Evolutionary conservation across 2,113 vertebrate genomes (phyloP), one percentile per base, ranked within the genome.

Genomic region (Lepus europaeus): DNA sequence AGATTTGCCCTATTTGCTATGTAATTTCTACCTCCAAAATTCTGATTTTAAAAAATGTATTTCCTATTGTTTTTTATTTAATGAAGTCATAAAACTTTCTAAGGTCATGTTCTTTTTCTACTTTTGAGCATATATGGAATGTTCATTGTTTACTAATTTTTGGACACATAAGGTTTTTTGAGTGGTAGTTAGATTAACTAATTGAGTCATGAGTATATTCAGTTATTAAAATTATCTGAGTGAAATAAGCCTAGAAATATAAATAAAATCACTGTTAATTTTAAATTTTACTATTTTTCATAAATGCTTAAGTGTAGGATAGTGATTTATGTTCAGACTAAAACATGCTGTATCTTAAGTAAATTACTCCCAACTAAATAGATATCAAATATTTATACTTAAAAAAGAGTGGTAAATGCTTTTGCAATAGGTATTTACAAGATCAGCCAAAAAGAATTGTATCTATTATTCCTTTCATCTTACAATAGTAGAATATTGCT

Each of bases 311-410:
- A 31, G 78, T 61, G 4, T 39, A 36, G 59, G 29, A 13, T 27
- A 82, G 68, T 78, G 6, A 45, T 82, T 93, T 89, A 59, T 51
- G 4, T 49, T 19, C 49, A 69, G 19, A 90, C 33, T 64, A 89
- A 92, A 78, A 81, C 29, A 95, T 68, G 49, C 69, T 72, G 9
- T 73, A 68, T 31, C n/a, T 89, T 95, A 70, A 10, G 5, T 82
- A 78, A 87, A 70, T 83, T 94, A 84, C 82, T 84, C 7, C 22
- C 53, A 33, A 2, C 3, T 88, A 56, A 93, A 39, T 78, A 49
- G 12, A 22, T 72, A 25, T 76, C 72, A 92, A 90, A 83, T 74
- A 82, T 89, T 79, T 87, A 80, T 3, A 81, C 17, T 73, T 95
- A 91, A 93, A 86, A 91, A 63, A 29, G 22, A 83, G 16, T 77